Evolutionary conservation across 1,140 invertebrate genomes (phyloP).

Genomic region (Drosophila bipectinata): DNA sequence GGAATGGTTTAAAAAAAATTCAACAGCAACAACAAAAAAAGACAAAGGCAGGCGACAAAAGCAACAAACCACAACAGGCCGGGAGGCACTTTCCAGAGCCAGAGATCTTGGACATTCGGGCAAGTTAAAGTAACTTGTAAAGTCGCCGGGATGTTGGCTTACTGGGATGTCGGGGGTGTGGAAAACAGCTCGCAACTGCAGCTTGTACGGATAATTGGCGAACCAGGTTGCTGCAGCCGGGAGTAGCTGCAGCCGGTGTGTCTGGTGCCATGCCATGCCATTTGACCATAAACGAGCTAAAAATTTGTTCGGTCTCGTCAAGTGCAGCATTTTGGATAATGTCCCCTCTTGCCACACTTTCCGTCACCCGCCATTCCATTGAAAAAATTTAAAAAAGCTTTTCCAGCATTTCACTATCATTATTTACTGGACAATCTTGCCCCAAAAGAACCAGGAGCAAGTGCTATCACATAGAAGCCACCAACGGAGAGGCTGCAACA

Average conservation of each 20-base stretch:
- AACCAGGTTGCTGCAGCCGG: conserved; percentile 31
- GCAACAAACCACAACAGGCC: conserved; percentile 40
- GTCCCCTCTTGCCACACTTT: conserved; percentile 17
- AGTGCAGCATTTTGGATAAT: conserved; percentile 74
- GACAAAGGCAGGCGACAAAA: conserved; percentile 52
- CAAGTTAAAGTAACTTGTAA: conserved; percentile 81
- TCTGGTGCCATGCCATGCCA: conserved; percentile 68
- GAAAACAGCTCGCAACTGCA: conserved; percentile 62
- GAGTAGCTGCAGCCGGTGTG: conserved; percentile 59
- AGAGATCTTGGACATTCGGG: conserved; percentile 47
- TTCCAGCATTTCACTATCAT: conserved; percentile 72
- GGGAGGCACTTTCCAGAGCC: conserved; percentile 58
- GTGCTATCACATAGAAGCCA: conserved; percentile 46
- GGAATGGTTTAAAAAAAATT: conserved; percentile 14
- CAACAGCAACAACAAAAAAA: conserved; percentile 3
- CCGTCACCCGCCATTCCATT: conserved; percentile 4
- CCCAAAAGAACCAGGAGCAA: conserved; percentile 45
- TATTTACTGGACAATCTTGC: conserved; percentile 64
- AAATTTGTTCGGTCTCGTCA: conserved; percentile 74
- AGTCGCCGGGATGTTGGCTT: conserved; percentile 52
- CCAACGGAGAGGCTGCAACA: conserved; percentile 37
- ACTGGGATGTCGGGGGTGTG: conserved; percentile 49
- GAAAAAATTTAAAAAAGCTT: conserved; percentile 61
- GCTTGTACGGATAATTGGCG: conserved; percentile 80
- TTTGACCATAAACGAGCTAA: conserved; percentile 80